phyloP scores from a whole-genome alignment of 2,888 invertebrate genomes.

The Lasiommata megera region DNA sequence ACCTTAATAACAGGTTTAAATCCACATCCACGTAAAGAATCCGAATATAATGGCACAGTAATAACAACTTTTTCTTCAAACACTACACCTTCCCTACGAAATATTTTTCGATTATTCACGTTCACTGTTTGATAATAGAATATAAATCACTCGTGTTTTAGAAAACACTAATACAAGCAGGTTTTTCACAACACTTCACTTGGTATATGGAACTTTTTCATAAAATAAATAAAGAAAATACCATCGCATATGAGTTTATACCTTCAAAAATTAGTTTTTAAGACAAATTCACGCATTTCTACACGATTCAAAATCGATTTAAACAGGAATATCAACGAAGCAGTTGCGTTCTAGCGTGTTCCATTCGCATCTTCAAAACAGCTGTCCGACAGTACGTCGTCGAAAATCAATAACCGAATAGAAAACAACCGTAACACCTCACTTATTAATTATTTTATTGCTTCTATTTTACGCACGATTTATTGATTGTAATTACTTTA shows the following conservation, averaged over 20 bases:
- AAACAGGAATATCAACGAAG: slow-evolving; percentile 2
- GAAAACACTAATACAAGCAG: neutral
- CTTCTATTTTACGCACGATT: slow-evolving; percentile 39
- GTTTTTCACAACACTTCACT: slow-evolving; percentile 20
- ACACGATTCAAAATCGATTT: neutral
- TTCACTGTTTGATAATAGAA: neutral
- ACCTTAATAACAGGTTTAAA: slow-evolving; percentile 61
- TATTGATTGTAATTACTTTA: slow-evolving; percentile 1
- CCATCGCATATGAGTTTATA: neutral
- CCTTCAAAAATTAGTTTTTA: neutral
- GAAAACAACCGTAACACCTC: slow-evolving; percentile 44
- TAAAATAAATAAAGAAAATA: neutral
- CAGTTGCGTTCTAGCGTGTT: slow-evolving; percentile 17
- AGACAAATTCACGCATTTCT: neutral
- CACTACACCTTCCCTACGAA: slow-evolving; percentile 15
- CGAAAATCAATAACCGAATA: slow-evolving; percentile 66
- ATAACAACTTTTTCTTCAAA: slow-evolving; percentile 20
- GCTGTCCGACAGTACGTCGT: slow-evolving; percentile 65
- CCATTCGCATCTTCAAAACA: slow-evolving; percentile 64
- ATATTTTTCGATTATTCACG: neutral
- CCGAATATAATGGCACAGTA: slow-evolving; percentile 47
- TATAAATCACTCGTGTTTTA: neutral
- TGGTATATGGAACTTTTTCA: slow-evolving; percentile 6
- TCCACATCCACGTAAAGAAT: slow-evolving; percentile 60
- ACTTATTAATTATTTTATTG: no score